phyloP scores from a whole-genome alignment of 2,113 vertebrate genomes.

The Eptesicus fuscus region DNA sequence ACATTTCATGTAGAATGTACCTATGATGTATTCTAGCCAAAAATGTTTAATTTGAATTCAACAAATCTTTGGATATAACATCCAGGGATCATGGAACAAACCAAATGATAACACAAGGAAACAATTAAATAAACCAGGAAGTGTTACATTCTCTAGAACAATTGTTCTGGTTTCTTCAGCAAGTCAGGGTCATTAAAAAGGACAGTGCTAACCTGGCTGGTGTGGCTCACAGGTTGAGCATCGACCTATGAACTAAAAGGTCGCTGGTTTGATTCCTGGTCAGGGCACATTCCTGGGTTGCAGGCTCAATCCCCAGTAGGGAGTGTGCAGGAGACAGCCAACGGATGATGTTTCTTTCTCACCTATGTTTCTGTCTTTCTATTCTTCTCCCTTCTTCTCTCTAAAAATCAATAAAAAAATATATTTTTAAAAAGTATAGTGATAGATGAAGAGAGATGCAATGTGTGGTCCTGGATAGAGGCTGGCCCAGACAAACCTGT shows the following conservation, averaged over 20 bases:
- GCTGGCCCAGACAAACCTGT: neutral
- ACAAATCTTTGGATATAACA: neutral
- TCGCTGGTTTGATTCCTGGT: too few species aligned
- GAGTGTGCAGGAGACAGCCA: too few species aligned
- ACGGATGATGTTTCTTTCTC: too few species aligned
- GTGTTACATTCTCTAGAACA: neutral
- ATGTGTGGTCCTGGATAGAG: neutral
- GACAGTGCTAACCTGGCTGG: neutral
- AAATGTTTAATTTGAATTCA: conserved; percentile 21
- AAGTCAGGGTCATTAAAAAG: neutral
- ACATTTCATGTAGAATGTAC: neutral
- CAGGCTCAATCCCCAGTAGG: too few species aligned
- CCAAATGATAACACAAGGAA: neutral
- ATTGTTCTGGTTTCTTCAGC: neutral
- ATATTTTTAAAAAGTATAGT: neutral
- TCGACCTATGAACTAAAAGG: too few species aligned
- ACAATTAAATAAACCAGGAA: neutral
- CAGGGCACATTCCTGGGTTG: too few species aligned
- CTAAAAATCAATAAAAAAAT: too few species aligned
- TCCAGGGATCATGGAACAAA: neutral
- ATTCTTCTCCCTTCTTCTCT: too few species aligned
- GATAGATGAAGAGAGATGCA: neutral
- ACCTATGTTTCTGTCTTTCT: too few species aligned
- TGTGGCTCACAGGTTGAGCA: too few species aligned
- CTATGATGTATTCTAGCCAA: neutral